Evolutionary conservation across 2,888 invertebrate genomes (phyloP).

Genomic region (Lissocephala sabroskyi): DNA sequence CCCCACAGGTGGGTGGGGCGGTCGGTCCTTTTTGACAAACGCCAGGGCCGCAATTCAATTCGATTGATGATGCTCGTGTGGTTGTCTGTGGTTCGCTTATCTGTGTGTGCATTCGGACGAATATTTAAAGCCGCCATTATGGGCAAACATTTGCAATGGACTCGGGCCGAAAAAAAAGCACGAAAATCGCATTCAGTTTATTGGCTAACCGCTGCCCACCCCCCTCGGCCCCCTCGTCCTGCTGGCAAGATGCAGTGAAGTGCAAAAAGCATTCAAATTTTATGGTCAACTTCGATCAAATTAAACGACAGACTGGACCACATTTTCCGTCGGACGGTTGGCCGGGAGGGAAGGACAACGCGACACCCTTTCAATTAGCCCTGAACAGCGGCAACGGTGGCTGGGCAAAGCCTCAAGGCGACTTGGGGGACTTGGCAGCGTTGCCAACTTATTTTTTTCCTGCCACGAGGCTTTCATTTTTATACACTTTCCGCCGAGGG

Average conservation of each 20-base stretch:
- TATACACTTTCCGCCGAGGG: no score
- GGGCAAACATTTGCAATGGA: conserved; percentile 20
- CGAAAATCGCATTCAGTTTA: no score
- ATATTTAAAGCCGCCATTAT: conserved; percentile 35
- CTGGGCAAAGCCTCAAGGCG: no score
- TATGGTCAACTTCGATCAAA: conserved; percentile 44
- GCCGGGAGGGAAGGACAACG: no score
- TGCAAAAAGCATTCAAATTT: conserved; percentile 19
- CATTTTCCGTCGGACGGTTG: no score
- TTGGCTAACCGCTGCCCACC: not conserved
- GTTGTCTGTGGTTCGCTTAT: conserved; percentile 7
- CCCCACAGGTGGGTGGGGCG: not conserved
- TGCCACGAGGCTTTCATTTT: no score
- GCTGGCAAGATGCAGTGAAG: conserved; percentile 1
- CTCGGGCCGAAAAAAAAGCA: no score
- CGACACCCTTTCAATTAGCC: no score
- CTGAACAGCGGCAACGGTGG: no score
- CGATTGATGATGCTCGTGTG: conserved; percentile 21
- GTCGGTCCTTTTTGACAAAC: not conserved
- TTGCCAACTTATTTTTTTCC: no score
- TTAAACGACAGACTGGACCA: conserved; percentile 25
- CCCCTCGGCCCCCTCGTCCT: not conserved
- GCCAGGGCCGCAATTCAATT: conserved; percentile 19
- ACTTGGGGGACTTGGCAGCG: no score
- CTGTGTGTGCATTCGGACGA: conserved; percentile 29